These are phyloP conservation scores for Lasioglossum pauxillum DNA, from an alignment of 2,888 invertebrate species.

Conservation along the genomic window DNA sequence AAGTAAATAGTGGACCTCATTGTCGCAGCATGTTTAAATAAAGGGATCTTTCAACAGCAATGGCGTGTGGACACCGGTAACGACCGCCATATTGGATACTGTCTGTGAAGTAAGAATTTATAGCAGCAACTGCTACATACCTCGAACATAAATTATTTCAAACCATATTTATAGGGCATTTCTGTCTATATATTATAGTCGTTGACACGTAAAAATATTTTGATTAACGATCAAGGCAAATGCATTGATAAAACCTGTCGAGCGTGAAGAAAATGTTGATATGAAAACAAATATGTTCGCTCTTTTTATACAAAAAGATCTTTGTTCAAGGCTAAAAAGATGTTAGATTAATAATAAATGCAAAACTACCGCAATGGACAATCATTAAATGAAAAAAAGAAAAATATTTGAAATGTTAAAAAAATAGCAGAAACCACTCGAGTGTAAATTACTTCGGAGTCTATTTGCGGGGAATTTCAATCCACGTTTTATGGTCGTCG, in stretches of 20 bases:
- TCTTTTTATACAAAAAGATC: background rate
- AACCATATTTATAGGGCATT: background rate
- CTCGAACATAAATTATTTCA: constrained; percentile 6
- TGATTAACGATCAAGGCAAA: background rate
- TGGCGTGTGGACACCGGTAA: background rate
- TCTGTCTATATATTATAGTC: constrained; percentile 1
- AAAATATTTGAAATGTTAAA: background rate
- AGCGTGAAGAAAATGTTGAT: background rate
- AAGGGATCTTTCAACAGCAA: background rate
- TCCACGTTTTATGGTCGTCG: background rate
- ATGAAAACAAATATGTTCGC: background rate
- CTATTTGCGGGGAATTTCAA: background rate
- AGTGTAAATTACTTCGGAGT: background rate
- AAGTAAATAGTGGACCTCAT: background rate
- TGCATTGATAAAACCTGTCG: constrained; percentile 2
- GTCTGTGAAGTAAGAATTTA: constrained; percentile 6
- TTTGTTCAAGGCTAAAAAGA: background rate
- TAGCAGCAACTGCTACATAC: background rate
- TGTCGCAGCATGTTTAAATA: background rate
- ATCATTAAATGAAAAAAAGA: no score
- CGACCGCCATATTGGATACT: constrained; percentile 6
- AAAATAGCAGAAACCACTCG: background rate
- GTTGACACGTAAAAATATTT: background rate
- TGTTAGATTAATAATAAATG: background rate
- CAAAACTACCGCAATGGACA: no score